These are phyloP conservation scores for Shinisaurus crocodilurus DNA, from an alignment of 2,113 vertebrate genomes.

Conservation along the genomic window DNA sequence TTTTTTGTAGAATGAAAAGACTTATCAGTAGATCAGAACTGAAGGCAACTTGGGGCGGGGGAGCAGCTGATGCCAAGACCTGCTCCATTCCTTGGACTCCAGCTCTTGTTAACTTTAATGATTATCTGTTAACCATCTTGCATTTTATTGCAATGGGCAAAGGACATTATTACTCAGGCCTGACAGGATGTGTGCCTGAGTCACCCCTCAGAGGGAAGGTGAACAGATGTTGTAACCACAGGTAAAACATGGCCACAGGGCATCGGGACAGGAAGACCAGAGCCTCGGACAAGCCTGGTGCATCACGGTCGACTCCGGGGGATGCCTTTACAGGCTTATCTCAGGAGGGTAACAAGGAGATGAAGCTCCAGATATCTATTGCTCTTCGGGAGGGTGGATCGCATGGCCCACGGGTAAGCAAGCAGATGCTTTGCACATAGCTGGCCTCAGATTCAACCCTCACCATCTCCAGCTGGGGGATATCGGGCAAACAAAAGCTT, in stretches of 20 bases:
- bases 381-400: neutral
- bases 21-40: neutral
- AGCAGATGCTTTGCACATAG: neutral
- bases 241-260: constrained; percentile 51
- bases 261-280: constrained; percentile 19
- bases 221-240: constrained; percentile 42
- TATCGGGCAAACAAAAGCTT: neutral
- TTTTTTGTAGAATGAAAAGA: neutral
- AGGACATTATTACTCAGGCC: constrained; percentile 44
- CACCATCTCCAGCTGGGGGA: no score
- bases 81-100: constrained; percentile 35
- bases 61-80: constrained; percentile 17
- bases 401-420: neutral
- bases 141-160: constrained; percentile 54
- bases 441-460: neutral
- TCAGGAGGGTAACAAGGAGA: neutral
- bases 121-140: constrained; percentile 40
- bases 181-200: constrained; percentile 48
- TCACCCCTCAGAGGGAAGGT: constrained; percentile 47
- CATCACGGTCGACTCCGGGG: constrained; percentile 3
- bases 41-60: neutral
- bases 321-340: neutral
- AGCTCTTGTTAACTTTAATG: neutral
- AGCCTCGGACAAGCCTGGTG: neutral
- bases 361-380: neutral